phyloP scores from a whole-genome alignment of 2,797 vertebrate species.

The Falco peregrinus region DNA sequence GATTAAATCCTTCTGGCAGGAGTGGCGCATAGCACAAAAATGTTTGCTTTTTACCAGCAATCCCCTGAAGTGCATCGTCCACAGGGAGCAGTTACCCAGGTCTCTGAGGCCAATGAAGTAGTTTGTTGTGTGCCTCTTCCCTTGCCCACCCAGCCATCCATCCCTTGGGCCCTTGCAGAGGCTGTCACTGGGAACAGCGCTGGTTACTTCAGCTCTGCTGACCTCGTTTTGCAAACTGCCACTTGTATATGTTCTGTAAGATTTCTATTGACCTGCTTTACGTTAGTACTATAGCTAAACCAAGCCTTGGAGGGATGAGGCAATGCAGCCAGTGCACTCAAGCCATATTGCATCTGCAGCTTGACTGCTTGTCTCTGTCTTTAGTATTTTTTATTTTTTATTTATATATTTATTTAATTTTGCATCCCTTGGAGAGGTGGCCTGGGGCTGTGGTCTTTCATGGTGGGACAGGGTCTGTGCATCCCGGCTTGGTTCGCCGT shows the following conservation, averaged over 20 bases:
- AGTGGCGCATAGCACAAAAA: background rate
- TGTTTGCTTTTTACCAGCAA: background rate
- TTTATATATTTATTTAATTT: too few relatives aligned
- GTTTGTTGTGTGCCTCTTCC: background rate
- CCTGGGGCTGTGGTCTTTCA: accelerated
- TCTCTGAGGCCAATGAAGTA: background rate
- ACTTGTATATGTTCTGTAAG: background rate
- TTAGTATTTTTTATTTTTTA: too few relatives aligned
- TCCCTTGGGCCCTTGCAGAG: background rate
- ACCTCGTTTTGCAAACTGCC: background rate
- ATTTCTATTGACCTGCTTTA: too few relatives aligned
- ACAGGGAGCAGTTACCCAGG: background rate
- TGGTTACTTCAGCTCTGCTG: background rate
- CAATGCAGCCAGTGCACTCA: accelerated
- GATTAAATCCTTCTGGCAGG: background rate
- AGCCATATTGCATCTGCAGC: background rate
- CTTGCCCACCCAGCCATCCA: background rate
- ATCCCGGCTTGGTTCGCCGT: accelerated
- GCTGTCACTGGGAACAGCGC: accelerated
- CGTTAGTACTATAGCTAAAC: accelerated
- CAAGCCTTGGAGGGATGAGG: background rate
- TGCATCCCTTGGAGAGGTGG: background rate
- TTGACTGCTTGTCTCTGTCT: background rate
- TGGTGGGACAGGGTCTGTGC: accelerated
- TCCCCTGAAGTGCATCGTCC: background rate